Base-by-base conservation (phyloP, 2,888 invertebrate genomes). In the Trissoscelio sp. region DNA sequence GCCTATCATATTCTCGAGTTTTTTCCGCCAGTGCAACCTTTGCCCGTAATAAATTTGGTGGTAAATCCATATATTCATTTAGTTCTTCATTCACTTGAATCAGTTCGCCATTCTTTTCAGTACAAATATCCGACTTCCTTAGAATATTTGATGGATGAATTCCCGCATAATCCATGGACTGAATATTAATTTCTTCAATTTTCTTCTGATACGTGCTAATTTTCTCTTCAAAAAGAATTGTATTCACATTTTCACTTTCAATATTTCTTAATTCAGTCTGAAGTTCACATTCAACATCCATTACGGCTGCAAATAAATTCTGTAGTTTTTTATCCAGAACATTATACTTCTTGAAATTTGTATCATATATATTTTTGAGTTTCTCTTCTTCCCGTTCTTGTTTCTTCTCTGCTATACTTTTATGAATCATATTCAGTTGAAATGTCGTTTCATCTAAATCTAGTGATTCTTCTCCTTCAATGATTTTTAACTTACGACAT, bases 41-140 rank as follows among this genome's bases (percentile, higher is more conserved):
- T n/a, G 91, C 91, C 75, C 88, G 87, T 3, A 89, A 69, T 44
- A 91, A 83, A 81, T 91, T 88, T 28, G 90, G 86, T 18, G 91
- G 89, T 9, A 91, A 85, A 51, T 89, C 88, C 2, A 67, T 75
- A 48, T 90, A 91, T 44, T 86, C 83, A 22, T 67, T 80, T 16
- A 91, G 81, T 2, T 64, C 72, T 31, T 84, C 73, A 48, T 89
- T 85, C 6, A 91, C 44, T 46, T 86, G 79, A 1, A 73, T 74
- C 11, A 89, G 77, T 79, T 88, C 86, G 3, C 85, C 87, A 1
- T 73, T 64, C 34, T 86, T 83, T 16, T 88, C 85, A 34, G 88
- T 75, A 31, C 85, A 87, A 1, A 62, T 28, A 4, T 86, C 79
- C 44, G 87, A 88, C 66, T 89, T 90, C 16, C 85, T 73, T 20